Percentiles rank a stretch among this genome's conserved stretches.
phyloP scores from a whole-genome alignment of 2,797 vertebrate species.

The Rhodeus uyekii region DNA sequence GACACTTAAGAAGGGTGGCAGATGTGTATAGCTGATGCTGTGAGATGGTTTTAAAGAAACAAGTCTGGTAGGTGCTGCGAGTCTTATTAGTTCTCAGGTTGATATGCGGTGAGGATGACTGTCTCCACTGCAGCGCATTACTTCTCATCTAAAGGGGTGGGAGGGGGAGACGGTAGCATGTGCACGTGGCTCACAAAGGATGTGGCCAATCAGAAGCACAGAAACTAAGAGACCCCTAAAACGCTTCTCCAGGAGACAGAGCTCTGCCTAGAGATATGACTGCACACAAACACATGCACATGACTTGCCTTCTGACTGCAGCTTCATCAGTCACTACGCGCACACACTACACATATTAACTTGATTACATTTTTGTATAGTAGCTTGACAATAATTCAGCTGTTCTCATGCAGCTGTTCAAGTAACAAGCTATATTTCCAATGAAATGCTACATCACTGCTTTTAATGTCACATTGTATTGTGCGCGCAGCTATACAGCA shows the following conservation, averaged over 20 bases:
- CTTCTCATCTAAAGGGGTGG: conserved; percentile 25
- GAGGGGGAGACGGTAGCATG: conserved; percentile 20
- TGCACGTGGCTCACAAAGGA: conserved; percentile 15
- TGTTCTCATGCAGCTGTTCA: neutral
- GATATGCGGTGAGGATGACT: conserved; percentile 5
- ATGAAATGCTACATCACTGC: neutral
- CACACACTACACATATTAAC: neutral
- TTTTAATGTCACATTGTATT: neutral
- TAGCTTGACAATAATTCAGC: neutral
- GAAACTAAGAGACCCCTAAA: conserved; percentile 26
- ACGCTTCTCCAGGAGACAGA: conserved; percentile 39
- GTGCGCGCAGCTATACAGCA: neutral
- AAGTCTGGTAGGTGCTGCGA: neutral
- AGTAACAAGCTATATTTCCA: neutral
- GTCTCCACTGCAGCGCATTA: conserved; percentile 36
- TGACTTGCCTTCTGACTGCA: conserved; percentile 7
- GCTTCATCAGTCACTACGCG: neutral
- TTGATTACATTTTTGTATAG: neutral
- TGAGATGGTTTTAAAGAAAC: neutral
- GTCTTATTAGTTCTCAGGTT: neutral
- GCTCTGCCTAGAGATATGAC: conserved; percentile 56
- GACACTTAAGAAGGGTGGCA: neutral
- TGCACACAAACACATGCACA: conserved; percentile 39
- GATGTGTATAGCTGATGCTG: neutral
- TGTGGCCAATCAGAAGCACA: conserved; percentile 50